phyloP scores from a whole-genome alignment of 2,113 vertebrate genomes.

The Alouatta palliata region DNA sequence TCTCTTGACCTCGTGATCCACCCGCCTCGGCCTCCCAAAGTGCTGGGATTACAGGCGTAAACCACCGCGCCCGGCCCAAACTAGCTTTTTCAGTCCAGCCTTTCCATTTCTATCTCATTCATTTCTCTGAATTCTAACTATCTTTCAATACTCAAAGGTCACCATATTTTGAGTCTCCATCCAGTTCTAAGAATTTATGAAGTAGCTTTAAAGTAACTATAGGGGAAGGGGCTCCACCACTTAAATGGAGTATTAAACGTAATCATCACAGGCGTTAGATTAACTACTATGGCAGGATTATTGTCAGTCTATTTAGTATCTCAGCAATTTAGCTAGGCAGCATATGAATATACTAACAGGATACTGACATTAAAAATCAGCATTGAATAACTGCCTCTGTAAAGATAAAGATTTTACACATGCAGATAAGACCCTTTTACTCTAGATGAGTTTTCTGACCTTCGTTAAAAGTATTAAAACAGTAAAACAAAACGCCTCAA shows the following conservation, averaged over 20 bases:
- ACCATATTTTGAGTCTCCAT: not conserved
- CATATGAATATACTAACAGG: accelerated
- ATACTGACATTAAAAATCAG: not conserved
- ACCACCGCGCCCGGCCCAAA: too few relatives aligned
- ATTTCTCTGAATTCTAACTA: not conserved
- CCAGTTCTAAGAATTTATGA: not conserved
- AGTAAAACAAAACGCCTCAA: too few relatives aligned
- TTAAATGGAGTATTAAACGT: too few relatives aligned
- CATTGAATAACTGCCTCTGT: not conserved
- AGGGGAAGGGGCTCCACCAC: accelerated
- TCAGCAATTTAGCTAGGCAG: not conserved
- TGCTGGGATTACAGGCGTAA: too few relatives aligned
- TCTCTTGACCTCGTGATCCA: too few relatives aligned
- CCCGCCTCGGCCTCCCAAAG: too few relatives aligned
- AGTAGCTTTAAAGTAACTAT: accelerated
- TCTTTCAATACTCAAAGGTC: not conserved
- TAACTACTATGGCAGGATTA: not conserved
- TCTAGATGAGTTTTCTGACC: not conserved
- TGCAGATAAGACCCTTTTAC: not conserved
- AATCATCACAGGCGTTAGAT: not conserved
- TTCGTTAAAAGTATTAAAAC: not conserved
- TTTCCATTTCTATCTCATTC: not conserved
- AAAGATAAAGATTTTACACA: not conserved
- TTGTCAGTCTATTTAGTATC: not conserved
- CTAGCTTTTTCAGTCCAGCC: too few relatives aligned